Percentiles rank a stretch among this genome's conserved stretches.
Evolutionary conservation across 2,113 vertebrate species (phyloP).

Genomic region (Cromileptes altivelis): DNA sequence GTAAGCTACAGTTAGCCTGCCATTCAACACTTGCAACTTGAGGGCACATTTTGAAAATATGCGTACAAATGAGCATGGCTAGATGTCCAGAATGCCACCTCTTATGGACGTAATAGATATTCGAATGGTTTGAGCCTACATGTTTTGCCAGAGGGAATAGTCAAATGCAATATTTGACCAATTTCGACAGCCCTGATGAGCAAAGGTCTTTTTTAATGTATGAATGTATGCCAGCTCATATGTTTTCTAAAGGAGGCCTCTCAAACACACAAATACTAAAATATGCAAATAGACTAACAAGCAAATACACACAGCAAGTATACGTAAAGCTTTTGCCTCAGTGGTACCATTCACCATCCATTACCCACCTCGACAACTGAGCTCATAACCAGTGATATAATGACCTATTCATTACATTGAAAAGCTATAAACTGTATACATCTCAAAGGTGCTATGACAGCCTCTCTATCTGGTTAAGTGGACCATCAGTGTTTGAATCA

Average conservation of each 20-base stretch:
- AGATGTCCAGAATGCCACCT: too few relatives aligned
- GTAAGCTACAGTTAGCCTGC: too few relatives aligned
- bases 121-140: too few relatives aligned
- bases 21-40: too few relatives aligned
- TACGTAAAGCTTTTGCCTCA: conserved; percentile 25
- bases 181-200: not conserved
- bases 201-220: conserved; percentile 36
- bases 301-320: conserved; percentile 16
- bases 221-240: conserved; percentile 30
- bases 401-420: conserved; percentile 59
- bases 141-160: too few relatives aligned
- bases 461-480: conserved; percentile 4
- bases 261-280: conserved; percentile 36
- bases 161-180: too few relatives aligned
- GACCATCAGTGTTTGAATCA: not conserved
- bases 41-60: too few relatives aligned
- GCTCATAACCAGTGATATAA: conserved; percentile 56
- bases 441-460: conserved; percentile 47
- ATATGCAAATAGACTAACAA: conserved; percentile 40
- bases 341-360: conserved; percentile 35
- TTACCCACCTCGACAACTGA: conserved; percentile 29
- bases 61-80: too few relatives aligned
- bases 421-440: conserved; percentile 33
- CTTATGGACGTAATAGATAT: too few relatives aligned
- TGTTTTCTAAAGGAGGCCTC: conserved; percentile 1